phyloP scores from a whole-genome alignment of 2,888 invertebrate genomes.

The Drosophila leonis region DNA sequence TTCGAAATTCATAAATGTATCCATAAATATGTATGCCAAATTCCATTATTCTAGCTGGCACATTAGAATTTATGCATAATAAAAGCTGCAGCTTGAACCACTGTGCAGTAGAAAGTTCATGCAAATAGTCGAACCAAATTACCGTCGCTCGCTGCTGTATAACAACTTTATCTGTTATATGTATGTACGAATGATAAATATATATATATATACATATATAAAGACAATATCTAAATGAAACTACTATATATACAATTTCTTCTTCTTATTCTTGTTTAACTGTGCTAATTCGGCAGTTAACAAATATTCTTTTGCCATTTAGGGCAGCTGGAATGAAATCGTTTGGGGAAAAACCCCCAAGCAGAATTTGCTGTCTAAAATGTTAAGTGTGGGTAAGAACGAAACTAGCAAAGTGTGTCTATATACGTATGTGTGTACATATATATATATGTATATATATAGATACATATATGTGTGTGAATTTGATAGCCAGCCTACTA shows the following conservation, averaged over 20 bases:
- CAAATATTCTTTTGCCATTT: slow-evolving; percentile 28
- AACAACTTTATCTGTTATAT: not conserved
- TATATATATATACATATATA: no score
- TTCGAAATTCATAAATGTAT: not conserved
- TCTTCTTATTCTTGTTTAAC: slow-evolving; percentile 5
- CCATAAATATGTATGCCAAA: not conserved
- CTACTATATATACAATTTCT: slow-evolving; percentile 12
- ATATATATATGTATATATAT: not conserved
- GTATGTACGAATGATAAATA: not conserved
- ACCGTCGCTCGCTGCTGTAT: not conserved
- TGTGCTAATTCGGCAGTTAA: slow-evolving; percentile 36
- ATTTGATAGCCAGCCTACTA: slow-evolving; percentile 43
- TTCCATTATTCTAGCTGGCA: not conserved
- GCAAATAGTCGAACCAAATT: not conserved
- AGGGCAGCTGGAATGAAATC: slow-evolving; percentile 21
- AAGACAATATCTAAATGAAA: not conserved
- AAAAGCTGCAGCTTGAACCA: not conserved
- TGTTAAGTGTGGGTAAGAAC: slow-evolving; percentile 40
- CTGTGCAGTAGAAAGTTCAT: not conserved
- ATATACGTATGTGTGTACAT: not conserved
- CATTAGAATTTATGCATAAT: not conserved
- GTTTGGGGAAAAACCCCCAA: slow-evolving; percentile 48
- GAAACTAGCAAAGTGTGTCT: slow-evolving; percentile 12
- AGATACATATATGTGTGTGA: not conserved
- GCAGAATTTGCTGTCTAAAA: slow-evolving; percentile 50